Conservation (phyloP, 2,888 invertebrate genomes). For the Ophioninae sp. region DNA sequence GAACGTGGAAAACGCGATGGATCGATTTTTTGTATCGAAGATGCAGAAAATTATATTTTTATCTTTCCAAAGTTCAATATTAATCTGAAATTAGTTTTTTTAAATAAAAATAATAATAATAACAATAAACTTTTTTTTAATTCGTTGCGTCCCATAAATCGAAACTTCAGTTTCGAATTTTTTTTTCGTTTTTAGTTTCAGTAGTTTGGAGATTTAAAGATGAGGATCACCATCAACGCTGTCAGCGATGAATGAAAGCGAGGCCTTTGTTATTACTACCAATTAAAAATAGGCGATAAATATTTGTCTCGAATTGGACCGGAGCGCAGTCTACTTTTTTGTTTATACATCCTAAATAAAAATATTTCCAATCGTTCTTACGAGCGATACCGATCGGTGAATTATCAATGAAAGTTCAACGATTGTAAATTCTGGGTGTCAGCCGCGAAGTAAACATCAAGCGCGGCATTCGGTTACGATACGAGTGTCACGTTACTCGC, state of each 20-base stretch:
- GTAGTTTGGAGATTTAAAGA: too few relatives aligned
- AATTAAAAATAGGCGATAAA: too few relatives aligned
- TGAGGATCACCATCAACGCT: not conserved
- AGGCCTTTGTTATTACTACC: too few relatives aligned
- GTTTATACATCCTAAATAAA: not conserved
- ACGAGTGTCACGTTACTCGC: not conserved
- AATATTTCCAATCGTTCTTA: not conserved
- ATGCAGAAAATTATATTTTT: not conserved
- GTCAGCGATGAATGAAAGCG: not conserved
- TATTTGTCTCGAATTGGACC: too few relatives aligned
- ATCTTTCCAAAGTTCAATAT: not conserved
- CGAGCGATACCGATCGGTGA: not conserved
- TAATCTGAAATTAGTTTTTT: not conserved
- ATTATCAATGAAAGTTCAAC: not conserved
- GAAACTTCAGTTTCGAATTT: too few relatives aligned
- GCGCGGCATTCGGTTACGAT: not conserved
- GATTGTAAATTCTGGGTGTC: not conserved
- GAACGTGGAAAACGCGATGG: not conserved
- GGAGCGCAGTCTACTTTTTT: too few relatives aligned
- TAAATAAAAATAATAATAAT: not conserved
- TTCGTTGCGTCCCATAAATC: too few relatives aligned
- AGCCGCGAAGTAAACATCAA: not conserved
- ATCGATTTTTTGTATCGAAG: too few relatives aligned
- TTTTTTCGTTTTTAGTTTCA: too few relatives aligned
- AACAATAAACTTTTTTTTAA: too few relatives aligned